Evolutionary conservation across 2,113 vertebrate species (phyloP).

Genomic region (Vimba vimba): DNA sequence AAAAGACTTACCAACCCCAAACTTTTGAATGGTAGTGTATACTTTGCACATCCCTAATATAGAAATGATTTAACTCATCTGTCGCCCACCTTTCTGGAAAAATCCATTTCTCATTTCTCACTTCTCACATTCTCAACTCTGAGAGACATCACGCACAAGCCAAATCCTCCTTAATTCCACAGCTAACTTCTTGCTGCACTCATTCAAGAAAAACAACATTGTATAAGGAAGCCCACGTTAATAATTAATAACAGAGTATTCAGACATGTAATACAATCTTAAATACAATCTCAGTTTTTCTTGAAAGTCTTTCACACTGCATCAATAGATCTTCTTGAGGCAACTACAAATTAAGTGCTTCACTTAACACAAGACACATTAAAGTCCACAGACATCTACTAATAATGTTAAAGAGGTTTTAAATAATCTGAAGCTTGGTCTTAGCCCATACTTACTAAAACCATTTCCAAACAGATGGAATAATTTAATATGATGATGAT

Average conservation of each 20-base stretch:
- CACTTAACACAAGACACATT: not conserved
- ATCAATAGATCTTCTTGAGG: not conserved
- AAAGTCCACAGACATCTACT: not conserved
- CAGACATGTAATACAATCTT: not conserved
- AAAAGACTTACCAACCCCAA: too few relatives aligned
- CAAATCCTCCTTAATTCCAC: not conserved
- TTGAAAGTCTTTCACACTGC: not conserved
- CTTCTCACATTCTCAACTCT: not conserved
- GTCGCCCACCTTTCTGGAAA: not conserved
- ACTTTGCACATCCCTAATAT: not conserved
- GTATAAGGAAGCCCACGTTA: not conserved
- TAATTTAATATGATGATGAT: not conserved
- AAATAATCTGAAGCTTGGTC: not conserved
- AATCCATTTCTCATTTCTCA: not conserved
- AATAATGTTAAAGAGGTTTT: not conserved
- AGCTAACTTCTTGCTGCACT: not conserved
- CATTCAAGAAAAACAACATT: not conserved
- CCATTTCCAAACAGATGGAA: not conserved
- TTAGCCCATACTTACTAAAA: not conserved
- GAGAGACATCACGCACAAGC: not conserved
- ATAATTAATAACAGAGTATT: not conserved
- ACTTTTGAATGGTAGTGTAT: too few relatives aligned
- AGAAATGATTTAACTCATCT: not conserved
- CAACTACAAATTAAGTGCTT: not conserved
- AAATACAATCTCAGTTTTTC: not conserved